These are phyloP conservation scores for Leucophora obtusa DNA, from an alignment of 2,888 invertebrate species.

Conservation along the genomic window DNA sequence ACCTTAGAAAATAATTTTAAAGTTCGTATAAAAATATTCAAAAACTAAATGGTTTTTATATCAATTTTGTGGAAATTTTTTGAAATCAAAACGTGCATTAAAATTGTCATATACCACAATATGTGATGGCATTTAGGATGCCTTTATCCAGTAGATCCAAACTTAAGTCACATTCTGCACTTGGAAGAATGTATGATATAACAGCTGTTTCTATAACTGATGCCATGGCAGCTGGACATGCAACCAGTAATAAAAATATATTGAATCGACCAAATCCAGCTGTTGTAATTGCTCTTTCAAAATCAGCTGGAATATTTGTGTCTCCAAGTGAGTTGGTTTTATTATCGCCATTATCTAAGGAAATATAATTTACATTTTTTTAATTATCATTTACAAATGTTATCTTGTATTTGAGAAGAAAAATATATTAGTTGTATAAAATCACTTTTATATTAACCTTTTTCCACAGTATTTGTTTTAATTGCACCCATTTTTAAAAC, in stretches of 20 bases:
- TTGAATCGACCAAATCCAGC: constrained; percentile 87
- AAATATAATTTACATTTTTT: constrained; percentile 1
- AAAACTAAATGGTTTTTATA: no score
- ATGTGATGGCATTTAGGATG: constrained; percentile 84
- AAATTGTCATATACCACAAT: constrained; percentile 80
- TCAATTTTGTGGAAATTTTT: no score
- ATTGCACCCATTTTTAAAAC: background rate
- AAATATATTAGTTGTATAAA: no score
- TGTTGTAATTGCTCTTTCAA: constrained; percentile 84
- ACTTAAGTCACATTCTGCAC: constrained; percentile 86
- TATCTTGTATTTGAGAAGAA: background rate
- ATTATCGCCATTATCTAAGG: background rate
- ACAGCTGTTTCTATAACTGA: constrained; percentile 85
- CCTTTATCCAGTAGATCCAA: constrained; percentile 85
- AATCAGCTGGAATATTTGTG: constrained; percentile 80
- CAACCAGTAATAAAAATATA: constrained; percentile 81
- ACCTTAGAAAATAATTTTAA: no score
- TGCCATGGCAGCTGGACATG: constrained; percentile 84
- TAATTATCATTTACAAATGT: background rate
- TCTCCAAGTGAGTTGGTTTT: background rate
- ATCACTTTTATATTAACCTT: background rate
- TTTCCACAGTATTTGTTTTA: background rate
- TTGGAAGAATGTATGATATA: constrained; percentile 85
- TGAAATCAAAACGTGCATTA: no score
- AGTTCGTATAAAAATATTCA: no score